Base-by-base conservation (phyloP, 1,140 invertebrate genomes). In the Bombus difficillimus region DNA sequence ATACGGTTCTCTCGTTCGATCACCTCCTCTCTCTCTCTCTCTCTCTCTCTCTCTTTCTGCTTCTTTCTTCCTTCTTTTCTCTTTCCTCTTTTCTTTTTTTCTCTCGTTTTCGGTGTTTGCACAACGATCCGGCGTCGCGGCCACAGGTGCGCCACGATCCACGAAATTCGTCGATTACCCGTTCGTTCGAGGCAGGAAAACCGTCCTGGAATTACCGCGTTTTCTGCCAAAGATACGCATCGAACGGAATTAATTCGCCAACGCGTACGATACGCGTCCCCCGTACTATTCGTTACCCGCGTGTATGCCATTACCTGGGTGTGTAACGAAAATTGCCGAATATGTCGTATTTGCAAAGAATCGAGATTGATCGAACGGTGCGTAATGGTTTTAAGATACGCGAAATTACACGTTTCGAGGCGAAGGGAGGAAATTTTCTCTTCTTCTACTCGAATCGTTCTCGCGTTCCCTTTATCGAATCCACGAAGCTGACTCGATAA, bases 141-240 rank as follows among this genome's bases (percentile, higher is more conserved):
- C 64, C n/a, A 76, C 34, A 18, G 25, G 37, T n/a, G 37, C 28
- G 25, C 1, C 57, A n/a, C n/a, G 53, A 22, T 37, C n/a, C 34
- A 13, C 39, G 43, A 69, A 41, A 83, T 68, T 68, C n/a, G 22
- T 66, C n/a, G 43, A 77, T 77, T 32, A 22, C 18, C 28, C 43
- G 62, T 34, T 68, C 43, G 18, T 74, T 62, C 28, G 28, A 13
- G 6, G 15, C 28, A 25, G 62, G 5, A 18, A 64, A 72, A 41
- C 13, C 43, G 41, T 80, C 83, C 25, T 62, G 83, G 83, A 85
- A 85, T 69, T 18, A 4, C 10, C 41, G 32, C 22, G n/a, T 39
- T 62, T 62, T n/a, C 37, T 37, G 25, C 8, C 79, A 0, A 41
- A 22, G 28, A 22, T 41, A 25, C 34, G 8, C 25, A 59, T 72